These are phyloP conservation scores for Donacobius atricapilla DNA, from an alignment of 2,113 vertebrate species.

Conservation along the genomic window DNA sequence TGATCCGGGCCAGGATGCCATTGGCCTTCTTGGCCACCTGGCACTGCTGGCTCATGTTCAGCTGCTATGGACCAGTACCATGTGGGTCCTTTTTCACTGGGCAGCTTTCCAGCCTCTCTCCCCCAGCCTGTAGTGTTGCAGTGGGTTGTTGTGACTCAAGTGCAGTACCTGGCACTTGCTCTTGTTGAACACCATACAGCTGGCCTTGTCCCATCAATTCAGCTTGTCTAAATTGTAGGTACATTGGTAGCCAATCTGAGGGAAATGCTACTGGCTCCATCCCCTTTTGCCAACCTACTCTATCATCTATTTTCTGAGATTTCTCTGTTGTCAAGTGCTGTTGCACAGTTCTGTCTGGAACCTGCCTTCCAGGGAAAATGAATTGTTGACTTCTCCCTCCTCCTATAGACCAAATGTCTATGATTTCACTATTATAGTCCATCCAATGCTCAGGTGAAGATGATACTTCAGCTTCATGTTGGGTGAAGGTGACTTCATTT, in stretches of 20 bases:
- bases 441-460: background rate
- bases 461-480: background rate
- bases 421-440: background rate
- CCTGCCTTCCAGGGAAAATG: background rate
- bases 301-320: background rate
- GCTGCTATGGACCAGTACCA: fast-evolving
- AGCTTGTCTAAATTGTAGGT: background rate
- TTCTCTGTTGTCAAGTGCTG: background rate
- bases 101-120: background rate
- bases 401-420: fast-evolving
- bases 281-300: background rate
- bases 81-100: fast-evolving
- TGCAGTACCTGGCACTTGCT: background rate
- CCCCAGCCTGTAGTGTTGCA: fast-evolving
- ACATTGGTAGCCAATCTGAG: background rate
- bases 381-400: background rate
- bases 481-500: background rate
- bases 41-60: background rate
- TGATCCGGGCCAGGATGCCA: background rate
- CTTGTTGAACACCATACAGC: background rate
- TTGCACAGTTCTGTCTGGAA: background rate
- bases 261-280: background rate
- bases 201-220: background rate
- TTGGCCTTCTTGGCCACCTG: background rate
- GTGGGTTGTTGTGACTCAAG: background rate